Evolutionary conservation across 2,888 invertebrate species (phyloP), one percentile per base, ranked within the genome.

Genomic region (Monochamus alternatus): DNA sequence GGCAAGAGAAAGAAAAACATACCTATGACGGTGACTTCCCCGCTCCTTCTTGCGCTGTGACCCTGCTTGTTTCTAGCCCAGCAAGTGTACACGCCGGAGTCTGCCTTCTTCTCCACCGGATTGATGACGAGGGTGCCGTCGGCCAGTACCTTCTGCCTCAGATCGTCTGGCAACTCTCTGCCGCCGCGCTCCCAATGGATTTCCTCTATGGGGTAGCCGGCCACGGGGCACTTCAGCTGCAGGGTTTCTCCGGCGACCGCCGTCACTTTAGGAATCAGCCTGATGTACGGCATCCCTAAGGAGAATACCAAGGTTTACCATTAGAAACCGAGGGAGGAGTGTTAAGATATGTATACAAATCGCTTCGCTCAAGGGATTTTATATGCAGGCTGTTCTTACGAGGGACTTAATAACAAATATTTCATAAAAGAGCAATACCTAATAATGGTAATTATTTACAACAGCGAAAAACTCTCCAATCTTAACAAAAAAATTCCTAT

Each of bases 81-180:
- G 88, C 96, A 96, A 51, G 94, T 94, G 89, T 96, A 96, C 63
- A 94, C 93, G 14, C 95, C 95, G 44, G 95, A 94, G 86, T 95
- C 94, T 9, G 92, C 91, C 78, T 91, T 91, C 87, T 95, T 94
- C 87, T 95, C 95, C 31, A 96, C 95, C 52, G 94, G 94, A 81
- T 91, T 91, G 82, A 96, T 94, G 80, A 93, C 91, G 81, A 96
- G 89, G 0, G 94, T 94, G 43, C 96, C 96, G 85, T 95, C 95
- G 7, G 91, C 88, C 75, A 93, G 91, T 47, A 94, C 94, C 85
- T 94, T 93, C 86, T 95, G 95, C 7, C 95, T 91, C 83, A 95
- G 92, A 87, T 95, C 95, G 84, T 94, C 94, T n/a, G 95, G 95
- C 75, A 96, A 89, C 85, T 94, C 93, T 58, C 93, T 90, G 30